A percentile compares a stretch with the other conserved stretches of the same genome.
These are phyloP conservation scores for Chiloscyllium punctatum DNA, from an alignment of 2,797 vertebrate genomes.

Conservation along the genomic window DNA sequence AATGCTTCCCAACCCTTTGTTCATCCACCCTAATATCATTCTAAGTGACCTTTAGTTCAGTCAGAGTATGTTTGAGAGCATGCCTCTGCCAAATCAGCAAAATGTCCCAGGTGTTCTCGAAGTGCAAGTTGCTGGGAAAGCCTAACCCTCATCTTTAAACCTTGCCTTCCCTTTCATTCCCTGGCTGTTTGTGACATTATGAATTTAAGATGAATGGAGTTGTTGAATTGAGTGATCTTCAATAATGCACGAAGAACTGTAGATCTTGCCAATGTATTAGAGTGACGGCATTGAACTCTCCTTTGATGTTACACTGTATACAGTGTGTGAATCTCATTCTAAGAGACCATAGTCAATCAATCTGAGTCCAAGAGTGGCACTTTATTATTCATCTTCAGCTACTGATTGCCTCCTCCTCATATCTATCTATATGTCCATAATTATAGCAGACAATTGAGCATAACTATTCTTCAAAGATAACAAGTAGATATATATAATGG, in stretches of 20 bases:
- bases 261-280: background rate
- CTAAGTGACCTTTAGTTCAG: background rate
- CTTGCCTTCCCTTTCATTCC: background rate
- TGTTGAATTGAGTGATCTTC: background rate
- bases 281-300: background rate
- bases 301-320: background rate
- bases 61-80: background rate
- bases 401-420: background rate
- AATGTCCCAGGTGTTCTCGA: background rate
- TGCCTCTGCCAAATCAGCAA: background rate
- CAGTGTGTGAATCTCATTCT: background rate
- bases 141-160: background rate
- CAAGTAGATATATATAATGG: background rate
- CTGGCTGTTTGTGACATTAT: background rate
- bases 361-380: background rate
- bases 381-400: background rate
- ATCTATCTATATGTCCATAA: background rate
- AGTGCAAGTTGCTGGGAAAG: background rate
- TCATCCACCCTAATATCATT: background rate
- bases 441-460: background rate
- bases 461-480: background rate
- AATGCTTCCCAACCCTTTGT: background rate
- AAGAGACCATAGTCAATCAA: background rate
- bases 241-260: background rate
- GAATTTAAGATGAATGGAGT: background rate